Conservation (phyloP, 2,113 vertebrate genomes). For the Ibidorhyncha struthersii region DNA sequence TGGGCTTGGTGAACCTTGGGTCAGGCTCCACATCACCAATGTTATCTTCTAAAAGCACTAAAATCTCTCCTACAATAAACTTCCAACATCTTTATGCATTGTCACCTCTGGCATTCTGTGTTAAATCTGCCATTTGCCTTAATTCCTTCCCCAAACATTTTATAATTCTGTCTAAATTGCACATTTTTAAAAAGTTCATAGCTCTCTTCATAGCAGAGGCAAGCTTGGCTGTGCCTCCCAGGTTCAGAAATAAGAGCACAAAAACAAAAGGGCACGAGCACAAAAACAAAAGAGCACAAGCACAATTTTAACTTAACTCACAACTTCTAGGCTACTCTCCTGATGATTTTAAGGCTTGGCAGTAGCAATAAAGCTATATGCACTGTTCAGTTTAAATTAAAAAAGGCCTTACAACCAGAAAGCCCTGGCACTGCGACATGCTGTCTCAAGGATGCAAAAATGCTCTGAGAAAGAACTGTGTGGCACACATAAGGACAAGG, state of each 20-base stretch:
- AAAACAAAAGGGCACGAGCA: not conserved
- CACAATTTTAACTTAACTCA: not conserved
- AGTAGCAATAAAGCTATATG: not conserved
- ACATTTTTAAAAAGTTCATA: not conserved
- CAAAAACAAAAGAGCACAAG: not conserved
- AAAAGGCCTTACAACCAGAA: not conserved
- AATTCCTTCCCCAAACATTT: not conserved
- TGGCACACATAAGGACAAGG: not conserved
- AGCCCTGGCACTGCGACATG: not conserved
- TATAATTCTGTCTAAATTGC: not conserved
- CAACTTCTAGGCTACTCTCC: not conserved
- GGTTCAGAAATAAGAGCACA: not conserved
- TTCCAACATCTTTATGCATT: not conserved
- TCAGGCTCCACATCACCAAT: not conserved
- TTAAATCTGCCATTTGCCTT: not conserved
- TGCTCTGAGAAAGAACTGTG: not conserved
- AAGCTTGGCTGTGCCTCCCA: not conserved
- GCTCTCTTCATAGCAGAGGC: not conserved
- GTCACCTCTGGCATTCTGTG: not conserved
- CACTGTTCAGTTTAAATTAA: not conserved
- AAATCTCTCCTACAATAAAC: not conserved
- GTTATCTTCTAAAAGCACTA: not conserved
- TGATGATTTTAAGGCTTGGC: not conserved
- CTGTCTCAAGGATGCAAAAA: not conserved
- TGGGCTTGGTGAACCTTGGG: not conserved